Evolutionary conservation across 2,113 vertebrate genomes (phyloP).

Genomic region (Lethenteron reissneri): DNA sequence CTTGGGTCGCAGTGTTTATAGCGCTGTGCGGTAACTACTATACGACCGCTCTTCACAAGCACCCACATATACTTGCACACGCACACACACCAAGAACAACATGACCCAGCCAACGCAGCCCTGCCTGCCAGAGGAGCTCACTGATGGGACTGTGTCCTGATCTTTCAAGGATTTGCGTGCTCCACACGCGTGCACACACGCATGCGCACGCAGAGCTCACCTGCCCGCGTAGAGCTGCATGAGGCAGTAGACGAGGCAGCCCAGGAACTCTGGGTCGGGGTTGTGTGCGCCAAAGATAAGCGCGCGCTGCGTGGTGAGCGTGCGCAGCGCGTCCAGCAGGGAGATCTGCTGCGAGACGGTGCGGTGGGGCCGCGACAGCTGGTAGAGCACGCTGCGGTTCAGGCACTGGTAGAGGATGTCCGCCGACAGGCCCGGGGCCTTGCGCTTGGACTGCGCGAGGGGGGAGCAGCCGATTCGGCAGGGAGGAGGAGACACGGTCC

Average conservation of each 20-base stretch:
- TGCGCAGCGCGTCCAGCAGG: constrained; percentile 62
- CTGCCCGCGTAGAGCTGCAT: constrained; percentile 74
- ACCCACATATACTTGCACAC: too few species aligned
- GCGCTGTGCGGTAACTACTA: too few species aligned
- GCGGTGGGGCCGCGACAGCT: constrained; percentile 82
- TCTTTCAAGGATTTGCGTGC: too few species aligned
- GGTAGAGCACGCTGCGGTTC: constrained; percentile 89
- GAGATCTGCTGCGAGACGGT: constrained; percentile 90
- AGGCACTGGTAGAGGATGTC: constrained; percentile 88
- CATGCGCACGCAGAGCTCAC: constrained; percentile 25
- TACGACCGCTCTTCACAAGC: too few species aligned
- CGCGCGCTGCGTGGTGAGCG: constrained; percentile 81
- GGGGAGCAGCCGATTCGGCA: too few species aligned
- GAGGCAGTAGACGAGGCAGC: constrained; percentile 80
- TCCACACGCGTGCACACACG: background rate
- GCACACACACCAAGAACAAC: too few species aligned
- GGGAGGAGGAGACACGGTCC: too few species aligned
- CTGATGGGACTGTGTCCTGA: too few species aligned
- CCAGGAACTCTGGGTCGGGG: constrained; percentile 92
- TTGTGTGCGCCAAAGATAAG: constrained; percentile 83
- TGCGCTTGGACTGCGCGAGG: constrained; percentile 52
- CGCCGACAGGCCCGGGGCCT: constrained; percentile 64
- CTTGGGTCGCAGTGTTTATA: too few species aligned
- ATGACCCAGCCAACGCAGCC: too few species aligned
- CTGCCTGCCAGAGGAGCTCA: too few species aligned